A percentile compares a stretch with the other conserved stretches of the same genome.
Conservation (phyloP, 2,797 vertebrate genomes). For the Rousettus madagascariensis region DNA sequence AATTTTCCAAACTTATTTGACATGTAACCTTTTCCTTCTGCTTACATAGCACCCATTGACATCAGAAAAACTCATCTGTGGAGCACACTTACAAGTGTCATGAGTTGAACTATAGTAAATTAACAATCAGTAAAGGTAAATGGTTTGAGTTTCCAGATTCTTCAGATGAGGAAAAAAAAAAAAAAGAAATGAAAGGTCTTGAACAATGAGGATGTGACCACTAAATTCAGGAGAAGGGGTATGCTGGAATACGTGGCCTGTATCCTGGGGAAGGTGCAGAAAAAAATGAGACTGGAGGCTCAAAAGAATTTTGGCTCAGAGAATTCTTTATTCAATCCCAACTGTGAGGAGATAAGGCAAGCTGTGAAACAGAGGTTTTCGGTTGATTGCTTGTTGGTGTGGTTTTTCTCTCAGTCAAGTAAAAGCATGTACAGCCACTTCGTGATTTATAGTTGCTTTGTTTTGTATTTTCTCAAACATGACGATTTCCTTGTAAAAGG, state of each 20-base stretch:
- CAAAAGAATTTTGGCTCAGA: neutral
- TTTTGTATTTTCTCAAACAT: conserved; percentile 64
- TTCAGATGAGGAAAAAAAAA: neutral
- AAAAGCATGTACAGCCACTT: conserved; percentile 26
- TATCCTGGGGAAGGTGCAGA: neutral
- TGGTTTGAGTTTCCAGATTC: neutral
- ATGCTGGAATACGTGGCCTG: too few relatives aligned
- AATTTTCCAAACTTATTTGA: neutral
- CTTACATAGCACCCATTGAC: too few relatives aligned
- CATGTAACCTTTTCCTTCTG: neutral
- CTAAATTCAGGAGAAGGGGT: neutral
- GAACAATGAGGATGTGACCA: neutral
- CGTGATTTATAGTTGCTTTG: conserved; percentile 64
- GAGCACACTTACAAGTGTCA: neutral
- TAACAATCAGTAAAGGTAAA: neutral
- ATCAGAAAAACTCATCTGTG: neutral
- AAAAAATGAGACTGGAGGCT: neutral
- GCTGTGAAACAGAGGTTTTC: neutral
- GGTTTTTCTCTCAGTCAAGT: neutral
- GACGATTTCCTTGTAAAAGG: conserved; percentile 57
- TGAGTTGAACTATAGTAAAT: neutral
- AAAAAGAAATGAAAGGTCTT: neutral
- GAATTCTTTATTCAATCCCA: conserved; percentile 9
- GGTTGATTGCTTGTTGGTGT: neutral
- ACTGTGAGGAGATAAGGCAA: neutral